Conservation (phyloP, 2,797 vertebrate species). For the Peromyscus aztecus region DNA sequence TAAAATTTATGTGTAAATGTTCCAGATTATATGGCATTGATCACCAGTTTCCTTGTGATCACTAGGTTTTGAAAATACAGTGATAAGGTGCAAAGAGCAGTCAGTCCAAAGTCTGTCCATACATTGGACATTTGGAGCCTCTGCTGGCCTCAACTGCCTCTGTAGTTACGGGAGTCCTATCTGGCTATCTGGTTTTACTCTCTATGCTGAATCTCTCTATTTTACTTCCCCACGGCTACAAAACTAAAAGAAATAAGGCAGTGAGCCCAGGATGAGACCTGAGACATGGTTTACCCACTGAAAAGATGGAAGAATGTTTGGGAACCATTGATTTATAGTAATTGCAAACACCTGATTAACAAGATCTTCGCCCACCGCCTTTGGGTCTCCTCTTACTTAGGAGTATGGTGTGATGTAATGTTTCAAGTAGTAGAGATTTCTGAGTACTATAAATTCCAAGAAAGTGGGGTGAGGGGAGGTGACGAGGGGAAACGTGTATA, state of each 20-base stretch:
- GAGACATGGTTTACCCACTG: not conserved
- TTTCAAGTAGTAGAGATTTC: slow-evolving; percentile 14
- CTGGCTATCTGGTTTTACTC: not conserved
- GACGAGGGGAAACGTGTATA: not conserved
- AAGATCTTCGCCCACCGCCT: not conserved
- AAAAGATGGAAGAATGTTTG: not conserved
- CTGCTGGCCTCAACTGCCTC: not conserved
- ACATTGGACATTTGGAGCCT: not conserved
- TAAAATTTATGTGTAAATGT: not conserved
- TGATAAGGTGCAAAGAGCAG: not conserved
- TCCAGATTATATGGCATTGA: not conserved
- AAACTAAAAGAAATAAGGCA: not conserved
- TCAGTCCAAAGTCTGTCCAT: not conserved
- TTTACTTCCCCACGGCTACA: not conserved
- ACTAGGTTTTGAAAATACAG: not conserved
- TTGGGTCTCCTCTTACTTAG: not conserved
- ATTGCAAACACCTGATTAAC: not conserved
- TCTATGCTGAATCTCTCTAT: not conserved
- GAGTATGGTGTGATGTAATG: not conserved
- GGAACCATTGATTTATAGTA: slow-evolving; percentile 1
- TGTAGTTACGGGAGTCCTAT: not conserved
- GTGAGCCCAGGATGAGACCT: not conserved
- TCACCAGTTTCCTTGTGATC: not conserved
- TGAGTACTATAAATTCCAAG: not conserved
- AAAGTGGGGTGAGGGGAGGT: not conserved